phyloP scores from a whole-genome alignment of 2,113 vertebrate species.

The Scolopax mira region DNA sequence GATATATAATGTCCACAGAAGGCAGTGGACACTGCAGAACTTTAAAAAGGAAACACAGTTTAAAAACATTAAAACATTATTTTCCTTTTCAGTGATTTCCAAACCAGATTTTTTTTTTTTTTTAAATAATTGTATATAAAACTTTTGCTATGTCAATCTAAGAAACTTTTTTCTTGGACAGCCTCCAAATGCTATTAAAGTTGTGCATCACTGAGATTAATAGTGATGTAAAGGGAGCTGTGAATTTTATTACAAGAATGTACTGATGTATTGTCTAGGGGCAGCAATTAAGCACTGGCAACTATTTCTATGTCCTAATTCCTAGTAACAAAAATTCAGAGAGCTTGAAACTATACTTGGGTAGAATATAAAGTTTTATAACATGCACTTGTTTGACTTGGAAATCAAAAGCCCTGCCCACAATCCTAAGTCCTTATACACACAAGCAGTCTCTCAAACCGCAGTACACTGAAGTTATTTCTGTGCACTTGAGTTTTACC shows the following conservation, averaged over 20 bases:
- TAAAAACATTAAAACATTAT: neutral
- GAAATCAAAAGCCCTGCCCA: neutral
- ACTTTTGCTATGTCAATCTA: neutral
- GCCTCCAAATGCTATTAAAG: conserved; percentile 39
- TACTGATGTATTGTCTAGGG: neutral
- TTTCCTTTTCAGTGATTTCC: neutral
- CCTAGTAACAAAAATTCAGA: conserved; percentile 3
- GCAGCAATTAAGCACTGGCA: neutral
- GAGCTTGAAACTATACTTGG: neutral
- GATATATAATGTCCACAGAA: neutral
- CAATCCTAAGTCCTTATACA: neutral
- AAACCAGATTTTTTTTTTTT: neutral
- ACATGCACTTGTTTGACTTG: neutral
- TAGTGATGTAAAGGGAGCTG: conserved; percentile 14
- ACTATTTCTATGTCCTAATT: conserved; percentile 21
- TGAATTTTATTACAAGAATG: conserved; percentile 2
- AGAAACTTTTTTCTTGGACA: neutral
- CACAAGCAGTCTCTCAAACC: neutral
- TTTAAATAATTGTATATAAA: neutral
- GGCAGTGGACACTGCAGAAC: neutral
- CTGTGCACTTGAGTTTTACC: neutral
- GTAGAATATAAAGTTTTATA: neutral
- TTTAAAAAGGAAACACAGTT: neutral
- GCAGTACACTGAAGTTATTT: neutral
- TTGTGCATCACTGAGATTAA: conserved; percentile 40